These are phyloP conservation scores for Lucinisca nassula DNA, from an alignment of 2,888 invertebrate genomes.

Conservation along the genomic window DNA sequence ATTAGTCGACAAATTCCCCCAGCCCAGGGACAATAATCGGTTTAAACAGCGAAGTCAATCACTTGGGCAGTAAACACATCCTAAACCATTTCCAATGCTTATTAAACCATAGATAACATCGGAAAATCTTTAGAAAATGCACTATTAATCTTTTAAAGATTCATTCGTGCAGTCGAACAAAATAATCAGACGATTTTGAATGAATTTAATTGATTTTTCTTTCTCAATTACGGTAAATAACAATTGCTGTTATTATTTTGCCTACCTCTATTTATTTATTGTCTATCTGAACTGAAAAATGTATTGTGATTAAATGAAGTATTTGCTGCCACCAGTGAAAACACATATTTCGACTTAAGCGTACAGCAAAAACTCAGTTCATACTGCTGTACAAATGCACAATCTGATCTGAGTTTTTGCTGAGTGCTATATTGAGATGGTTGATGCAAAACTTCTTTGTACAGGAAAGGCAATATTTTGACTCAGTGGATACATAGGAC, in stretches of 20 bases:
- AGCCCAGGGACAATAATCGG: background rate
- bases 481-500: no score
- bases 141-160: conserved; percentile 8
- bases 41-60: background rate
- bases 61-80: background rate
- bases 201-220: background rate
- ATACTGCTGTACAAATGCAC: no score
- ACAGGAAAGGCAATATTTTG: no score
- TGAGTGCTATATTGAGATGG: no score
- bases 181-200: background rate
- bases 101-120: background rate
- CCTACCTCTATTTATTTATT: background rate
- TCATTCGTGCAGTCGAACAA: background rate
- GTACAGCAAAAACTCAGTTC: no score
- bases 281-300: background rate
- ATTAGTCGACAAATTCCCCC: background rate
- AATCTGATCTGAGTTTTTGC: no score
- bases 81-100: background rate
- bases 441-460: no score
- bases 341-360: no score
- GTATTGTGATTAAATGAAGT: background rate
- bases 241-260: background rate
- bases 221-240: background rate
- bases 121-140: conserved; percentile 9
- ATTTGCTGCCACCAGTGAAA: no score